phyloP scores from a whole-genome alignment of 2,888 invertebrate genomes.

The Venustoraphidia nigricollis region DNA sequence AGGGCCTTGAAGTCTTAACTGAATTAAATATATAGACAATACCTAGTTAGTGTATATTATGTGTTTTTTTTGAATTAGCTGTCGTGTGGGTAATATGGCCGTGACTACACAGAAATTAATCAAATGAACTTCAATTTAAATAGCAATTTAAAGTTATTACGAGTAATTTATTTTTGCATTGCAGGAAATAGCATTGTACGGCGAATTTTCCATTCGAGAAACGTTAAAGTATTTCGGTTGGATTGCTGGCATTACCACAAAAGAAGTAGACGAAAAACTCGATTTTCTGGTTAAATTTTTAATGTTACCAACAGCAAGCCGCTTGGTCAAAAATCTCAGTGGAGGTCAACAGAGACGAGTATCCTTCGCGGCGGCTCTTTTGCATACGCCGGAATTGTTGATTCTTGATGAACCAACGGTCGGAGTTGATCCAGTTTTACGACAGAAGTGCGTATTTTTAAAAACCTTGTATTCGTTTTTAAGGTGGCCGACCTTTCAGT shows the following conservation, averaged over 20 bases:
- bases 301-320: slow-evolving; percentile 21
- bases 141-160: slow-evolving; percentile 6
- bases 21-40: too few relatives aligned
- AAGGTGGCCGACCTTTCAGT: too few relatives aligned
- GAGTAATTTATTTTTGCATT: slow-evolving; percentile 10
- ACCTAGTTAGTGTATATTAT: too few relatives aligned
- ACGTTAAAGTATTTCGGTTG: slow-evolving; percentile 75
- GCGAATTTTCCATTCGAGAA: slow-evolving; percentile 64
- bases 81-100: too few relatives aligned
- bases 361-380: slow-evolving; percentile 73
- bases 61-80: too few relatives aligned
- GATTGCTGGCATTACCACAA: slow-evolving; percentile 57
- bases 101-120: background rate
- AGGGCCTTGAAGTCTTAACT: too few relatives aligned
- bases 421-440: slow-evolving; percentile 77
- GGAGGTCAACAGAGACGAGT: slow-evolving; percentile 84
- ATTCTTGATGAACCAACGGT: slow-evolving; percentile 90
- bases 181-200: slow-evolving; percentile 59
- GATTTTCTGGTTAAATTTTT: slow-evolving; percentile 55
- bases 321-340: slow-evolving; percentile 55
- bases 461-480: too few relatives aligned
- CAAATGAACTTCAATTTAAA: slow-evolving; percentile 7
- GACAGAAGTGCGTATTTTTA: slow-evolving; percentile 42
- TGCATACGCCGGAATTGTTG: slow-evolving; percentile 78
- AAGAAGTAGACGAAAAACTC: slow-evolving; percentile 41